A percentile compares a stretch with the other conserved stretches of the same genome.
Evolutionary conservation across 1,140 invertebrate genomes (phyloP).

Genomic region (Stratiolaelaps scimitus): DNA sequence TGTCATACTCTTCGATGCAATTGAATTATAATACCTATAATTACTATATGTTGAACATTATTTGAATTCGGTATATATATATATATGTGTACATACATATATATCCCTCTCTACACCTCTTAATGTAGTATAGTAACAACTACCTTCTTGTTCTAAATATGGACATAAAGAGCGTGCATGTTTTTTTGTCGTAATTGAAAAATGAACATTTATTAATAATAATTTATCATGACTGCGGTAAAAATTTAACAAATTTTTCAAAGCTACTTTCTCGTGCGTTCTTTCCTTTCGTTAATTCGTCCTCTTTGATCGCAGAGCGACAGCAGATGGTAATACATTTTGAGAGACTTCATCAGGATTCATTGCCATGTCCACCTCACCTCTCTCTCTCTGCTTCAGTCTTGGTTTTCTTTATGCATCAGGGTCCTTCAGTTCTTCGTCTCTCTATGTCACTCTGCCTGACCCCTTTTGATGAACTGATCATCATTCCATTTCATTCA

Average conservation of each 20-base stretch:
- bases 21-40: too few relatives aligned
- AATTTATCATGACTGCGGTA: slow-evolving; percentile 23
- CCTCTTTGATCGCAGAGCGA: neutral
- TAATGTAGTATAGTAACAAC: too few relatives aligned
- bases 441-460: too few relatives aligned
- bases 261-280: slow-evolving; percentile 6
- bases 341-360: neutral
- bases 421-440: neutral
- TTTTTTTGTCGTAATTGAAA: slow-evolving; percentile 13
- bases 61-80: too few relatives aligned
- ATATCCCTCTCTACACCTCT: too few relatives aligned
- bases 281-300: neutral
- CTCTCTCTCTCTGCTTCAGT: neutral
- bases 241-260: slow-evolving; percentile 29
- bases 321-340: neutral
- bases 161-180: too few relatives aligned
- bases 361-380: neutral
- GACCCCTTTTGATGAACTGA: too few relatives aligned
- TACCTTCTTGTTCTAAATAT: too few relatives aligned
- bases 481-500: too few relatives aligned
- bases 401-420: neutral
- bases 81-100: too few relatives aligned
- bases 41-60: too few relatives aligned
- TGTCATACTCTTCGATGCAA: too few relatives aligned
- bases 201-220: slow-evolving; percentile 27